Evolutionary conservation across 2,888 invertebrate genomes (phyloP).

Genomic region (Torymus auratus): DNA sequence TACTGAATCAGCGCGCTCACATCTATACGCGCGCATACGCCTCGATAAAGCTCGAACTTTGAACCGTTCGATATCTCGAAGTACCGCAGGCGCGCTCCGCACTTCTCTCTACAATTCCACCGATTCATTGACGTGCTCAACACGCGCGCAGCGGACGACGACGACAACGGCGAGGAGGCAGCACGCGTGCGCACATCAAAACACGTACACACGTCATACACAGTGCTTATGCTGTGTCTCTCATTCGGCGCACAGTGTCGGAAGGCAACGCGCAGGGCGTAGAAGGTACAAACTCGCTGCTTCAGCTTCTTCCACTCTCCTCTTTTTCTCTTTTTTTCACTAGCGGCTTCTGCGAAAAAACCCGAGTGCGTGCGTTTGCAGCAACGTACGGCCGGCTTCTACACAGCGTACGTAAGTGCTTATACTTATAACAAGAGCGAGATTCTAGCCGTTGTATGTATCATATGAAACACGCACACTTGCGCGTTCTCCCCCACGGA

Average conservation of each 20-base stretch:
- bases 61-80: constrained; percentile 39
- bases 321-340: constrained; percentile 1
- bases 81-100: too few relatives aligned
- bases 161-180: too few relatives aligned
- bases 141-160: not conserved
- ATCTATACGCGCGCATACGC: too few relatives aligned
- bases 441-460: too few relatives aligned
- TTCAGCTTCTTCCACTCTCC: not conserved
- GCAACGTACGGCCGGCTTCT: not conserved
- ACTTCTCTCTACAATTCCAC: not conserved
- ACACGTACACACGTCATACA: not conserved
- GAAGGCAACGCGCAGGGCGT: constrained; percentile 13
- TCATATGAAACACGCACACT: too few relatives aligned
- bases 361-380: not conserved
- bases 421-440: too few relatives aligned
- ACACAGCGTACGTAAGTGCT: too few relatives aligned
- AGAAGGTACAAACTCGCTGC: not conserved
- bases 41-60: constrained; percentile 26
- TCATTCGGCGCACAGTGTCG: constrained; percentile 24
- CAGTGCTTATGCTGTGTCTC: too few relatives aligned
- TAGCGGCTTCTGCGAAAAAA: too few relatives aligned
- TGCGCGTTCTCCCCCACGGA: too few relatives aligned
- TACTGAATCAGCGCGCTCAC: not conserved
- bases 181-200: constrained; percentile 8
- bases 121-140: constrained; percentile 46